phyloP scores from a whole-genome alignment of 2,888 invertebrate species.

The Gastrophysa polygoni region DNA sequence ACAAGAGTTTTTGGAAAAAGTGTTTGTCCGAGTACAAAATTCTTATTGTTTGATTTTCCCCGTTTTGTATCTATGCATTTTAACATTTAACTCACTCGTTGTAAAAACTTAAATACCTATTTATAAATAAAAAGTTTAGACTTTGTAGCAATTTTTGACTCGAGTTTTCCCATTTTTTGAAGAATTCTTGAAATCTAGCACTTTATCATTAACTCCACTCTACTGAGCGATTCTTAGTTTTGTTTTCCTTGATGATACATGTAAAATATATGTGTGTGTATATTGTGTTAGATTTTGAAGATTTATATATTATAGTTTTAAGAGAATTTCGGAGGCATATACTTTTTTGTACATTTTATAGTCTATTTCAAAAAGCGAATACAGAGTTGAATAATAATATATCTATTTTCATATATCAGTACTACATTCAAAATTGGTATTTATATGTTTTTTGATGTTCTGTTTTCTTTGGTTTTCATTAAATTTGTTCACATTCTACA shows the following conservation, averaged over 20 bases:
- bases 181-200: slow-evolving; percentile 37
- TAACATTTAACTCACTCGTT: slow-evolving; percentile 28
- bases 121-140: slow-evolving; percentile 20
- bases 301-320: slow-evolving; percentile 30
- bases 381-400: slow-evolving; percentile 26
- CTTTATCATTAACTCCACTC: slow-evolving; percentile 19
- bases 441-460: slow-evolving; percentile 9
- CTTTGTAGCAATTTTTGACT: slow-evolving; percentile 10
- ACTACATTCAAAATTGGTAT: slow-evolving; percentile 9
- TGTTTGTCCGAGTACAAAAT: slow-evolving; percentile 46
- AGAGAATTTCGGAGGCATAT: slow-evolving; percentile 10
- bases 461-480: not conserved
- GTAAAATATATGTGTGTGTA: slow-evolving; percentile 34
- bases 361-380: slow-evolving; percentile 26
- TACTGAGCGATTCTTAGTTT: slow-evolving; percentile 12
- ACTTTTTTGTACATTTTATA: slow-evolving; percentile 31
- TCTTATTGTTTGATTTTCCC: slow-evolving; percentile 35
- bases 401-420: slow-evolving; percentile 35
- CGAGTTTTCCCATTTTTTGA: slow-evolving; percentile 6
- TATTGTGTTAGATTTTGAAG: slow-evolving; percentile 43
- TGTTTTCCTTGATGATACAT: slow-evolving; percentile 27
- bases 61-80: slow-evolving; percentile 28
- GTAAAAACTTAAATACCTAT: slow-evolving; percentile 25
- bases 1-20: slow-evolving; percentile 35
- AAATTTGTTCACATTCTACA: slow-evolving; percentile 17